These are phyloP conservation scores for Abrostola tripartita DNA, from an alignment of 2,888 invertebrate genomes.

Conservation along the genomic window DNA sequence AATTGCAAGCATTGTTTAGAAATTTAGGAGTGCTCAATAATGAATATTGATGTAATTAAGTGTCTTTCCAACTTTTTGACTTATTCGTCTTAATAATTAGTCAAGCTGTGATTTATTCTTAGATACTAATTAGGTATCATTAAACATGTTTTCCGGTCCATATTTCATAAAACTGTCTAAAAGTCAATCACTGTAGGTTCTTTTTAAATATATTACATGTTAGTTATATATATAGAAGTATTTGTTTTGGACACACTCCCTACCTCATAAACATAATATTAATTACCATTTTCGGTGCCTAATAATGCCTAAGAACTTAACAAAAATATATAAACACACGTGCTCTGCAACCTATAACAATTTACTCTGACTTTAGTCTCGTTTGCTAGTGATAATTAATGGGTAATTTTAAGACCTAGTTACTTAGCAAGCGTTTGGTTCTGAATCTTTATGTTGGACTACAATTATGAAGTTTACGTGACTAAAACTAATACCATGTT, in stretches of 20 bases:
- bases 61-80: background rate
- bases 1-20: no score
- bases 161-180: constrained; percentile 18
- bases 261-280: constrained; percentile 1
- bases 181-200: constrained; percentile 29
- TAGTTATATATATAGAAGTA: constrained; percentile 10
- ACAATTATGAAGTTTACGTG: no score
- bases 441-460: no score
- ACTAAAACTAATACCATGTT: no score
- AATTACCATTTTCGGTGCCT: no score
- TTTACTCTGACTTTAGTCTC: no score
- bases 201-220: constrained; percentile 32
- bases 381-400: no score
- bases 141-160: constrained; percentile 41
- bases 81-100: constrained; percentile 16
- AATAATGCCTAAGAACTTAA: no score
- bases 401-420: no score
- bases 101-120: constrained; percentile 38
- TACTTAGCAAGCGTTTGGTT: no score
- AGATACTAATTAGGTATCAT: constrained; percentile 20
- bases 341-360: no score
- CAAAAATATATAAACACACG: no score
- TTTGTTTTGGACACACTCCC: constrained; percentile 16
- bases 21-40: constrained; percentile 3
- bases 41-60: background rate